Percentiles rank a stretch among this genome's conserved stretches.
Evolutionary conservation across 2,888 invertebrate genomes (phyloP).

Genomic region (Rhagonycha fulva): DNA sequence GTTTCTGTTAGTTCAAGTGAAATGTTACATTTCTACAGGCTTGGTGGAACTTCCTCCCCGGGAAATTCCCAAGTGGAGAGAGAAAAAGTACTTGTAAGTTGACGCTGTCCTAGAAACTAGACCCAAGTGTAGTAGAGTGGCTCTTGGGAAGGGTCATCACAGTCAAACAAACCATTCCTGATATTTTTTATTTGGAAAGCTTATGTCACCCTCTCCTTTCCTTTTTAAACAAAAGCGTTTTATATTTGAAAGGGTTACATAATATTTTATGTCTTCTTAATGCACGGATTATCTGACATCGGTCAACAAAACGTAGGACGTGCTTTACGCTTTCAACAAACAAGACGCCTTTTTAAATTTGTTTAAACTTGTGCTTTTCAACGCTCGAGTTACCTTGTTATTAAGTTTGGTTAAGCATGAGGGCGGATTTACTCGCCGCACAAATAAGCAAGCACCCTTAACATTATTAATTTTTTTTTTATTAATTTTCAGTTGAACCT

Average conservation of each 20-base stretch:
- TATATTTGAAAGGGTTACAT: slow-evolving; percentile 2
- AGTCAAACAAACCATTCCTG: not conserved
- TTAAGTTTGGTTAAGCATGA: not conserved
- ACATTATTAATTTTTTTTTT: slow-evolving; percentile 24
- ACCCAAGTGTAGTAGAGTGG: slow-evolving; percentile 11
- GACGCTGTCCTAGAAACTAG: slow-evolving; percentile 28
- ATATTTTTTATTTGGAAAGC: not conserved
- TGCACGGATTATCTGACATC: slow-evolving; percentile 9
- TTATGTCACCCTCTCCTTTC: not conserved
- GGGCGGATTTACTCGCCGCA: not conserved
- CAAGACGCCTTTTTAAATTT: slow-evolving; percentile 6
- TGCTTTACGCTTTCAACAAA: slow-evolving; percentile 9
- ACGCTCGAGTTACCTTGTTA: slow-evolving; percentile 1
- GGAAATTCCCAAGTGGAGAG: slow-evolving; percentile 19
- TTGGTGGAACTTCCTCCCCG: slow-evolving; percentile 1
- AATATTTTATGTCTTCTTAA: slow-evolving; percentile 7
- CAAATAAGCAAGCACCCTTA: not conserved
- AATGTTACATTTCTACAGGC: slow-evolving; percentile 13
- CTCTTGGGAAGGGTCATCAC: slow-evolving; percentile 18
- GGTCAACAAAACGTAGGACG: slow-evolving; percentile 5
- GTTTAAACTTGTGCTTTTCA: slow-evolving; percentile 10
- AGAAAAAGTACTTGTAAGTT: slow-evolving; percentile 21
- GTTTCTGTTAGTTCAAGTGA: slow-evolving; percentile 18
- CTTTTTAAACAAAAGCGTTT: not conserved
- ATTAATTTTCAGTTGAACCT: slow-evolving; percentile 75